These are phyloP conservation scores for Vandiemenella viatica DNA, from an alignment of 2,888 invertebrate species.

Conservation along the genomic window DNA sequence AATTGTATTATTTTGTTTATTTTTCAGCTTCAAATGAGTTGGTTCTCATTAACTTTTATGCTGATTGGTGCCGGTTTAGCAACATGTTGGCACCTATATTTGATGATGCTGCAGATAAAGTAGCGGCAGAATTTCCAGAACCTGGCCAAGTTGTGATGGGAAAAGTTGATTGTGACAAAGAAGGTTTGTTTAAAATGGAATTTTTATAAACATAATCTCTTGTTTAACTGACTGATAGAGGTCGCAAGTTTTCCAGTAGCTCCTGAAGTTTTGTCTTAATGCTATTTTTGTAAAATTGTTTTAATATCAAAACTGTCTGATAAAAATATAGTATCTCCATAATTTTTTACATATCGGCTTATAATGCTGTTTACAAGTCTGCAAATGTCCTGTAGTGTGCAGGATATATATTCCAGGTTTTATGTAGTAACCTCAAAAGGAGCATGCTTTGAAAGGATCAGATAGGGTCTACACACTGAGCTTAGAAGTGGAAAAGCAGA, in stretches of 20 bases:
- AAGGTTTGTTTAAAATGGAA: constrained; percentile 35
- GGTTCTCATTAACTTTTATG: constrained; percentile 97
- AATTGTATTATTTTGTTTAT: too few species aligned
- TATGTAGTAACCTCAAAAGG: too few species aligned
- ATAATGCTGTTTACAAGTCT: too few species aligned
- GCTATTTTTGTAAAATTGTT: constrained; percentile 11
- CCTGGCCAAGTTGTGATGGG: constrained; percentile 78
- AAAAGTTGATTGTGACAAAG: constrained; percentile 93
- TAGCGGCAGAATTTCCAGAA: constrained; percentile 57
- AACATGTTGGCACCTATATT: constrained; percentile 92
- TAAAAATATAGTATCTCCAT: too few species aligned
- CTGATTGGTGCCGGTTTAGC: constrained; percentile 99
- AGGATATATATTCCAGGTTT: too few species aligned
- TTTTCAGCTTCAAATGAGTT: constrained; percentile 88
- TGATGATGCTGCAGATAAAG: constrained; percentile 84
- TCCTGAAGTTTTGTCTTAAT: not conserved
- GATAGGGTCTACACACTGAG: too few species aligned
- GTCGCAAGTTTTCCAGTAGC: too few species aligned
- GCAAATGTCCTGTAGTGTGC: too few species aligned
- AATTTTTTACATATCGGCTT: too few species aligned
- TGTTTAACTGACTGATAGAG: not conserved
- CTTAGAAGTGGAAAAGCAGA: too few species aligned
- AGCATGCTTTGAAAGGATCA: too few species aligned
- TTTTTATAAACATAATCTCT: not conserved
- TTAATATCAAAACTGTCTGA: too few species aligned